These are phyloP conservation scores for Stenoptilia bipunctidactyla DNA, from an alignment of 2,888 invertebrate genomes.

Conservation along the genomic window DNA sequence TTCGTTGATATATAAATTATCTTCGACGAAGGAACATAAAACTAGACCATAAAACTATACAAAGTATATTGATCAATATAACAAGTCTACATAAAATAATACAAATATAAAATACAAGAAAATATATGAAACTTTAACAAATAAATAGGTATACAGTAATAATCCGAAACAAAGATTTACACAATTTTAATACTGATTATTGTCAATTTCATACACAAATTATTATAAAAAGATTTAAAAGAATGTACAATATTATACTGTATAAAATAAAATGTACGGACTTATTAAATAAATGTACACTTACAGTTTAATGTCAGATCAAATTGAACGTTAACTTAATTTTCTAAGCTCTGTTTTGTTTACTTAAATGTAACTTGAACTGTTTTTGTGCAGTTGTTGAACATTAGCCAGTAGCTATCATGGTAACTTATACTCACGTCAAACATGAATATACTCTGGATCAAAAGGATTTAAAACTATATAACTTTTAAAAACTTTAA, in stretches of 20 bases:
- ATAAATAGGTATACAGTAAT: constrained; percentile 48
- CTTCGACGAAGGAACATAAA: constrained; percentile 27
- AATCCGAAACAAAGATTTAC: constrained; percentile 52
- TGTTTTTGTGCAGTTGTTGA: constrained; percentile 35
- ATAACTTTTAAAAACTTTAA: too few species aligned
- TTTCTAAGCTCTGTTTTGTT: constrained; percentile 19
- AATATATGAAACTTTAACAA: constrained; percentile 47
- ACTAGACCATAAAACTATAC: constrained; percentile 41
- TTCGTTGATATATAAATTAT: constrained; percentile 51
- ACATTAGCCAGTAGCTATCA: constrained; percentile 5
- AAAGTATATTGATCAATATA: constrained; percentile 36
- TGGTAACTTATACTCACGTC: too few species aligned
- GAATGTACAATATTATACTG: too few species aligned
- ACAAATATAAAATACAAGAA: constrained; percentile 54
- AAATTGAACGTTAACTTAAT: constrained; percentile 16
- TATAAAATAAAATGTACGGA: constrained; percentile 15
- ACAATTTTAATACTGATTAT: constrained; percentile 66
- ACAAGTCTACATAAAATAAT: constrained; percentile 48
- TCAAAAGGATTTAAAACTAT: too few species aligned
- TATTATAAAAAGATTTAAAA: constrained; percentile 31
- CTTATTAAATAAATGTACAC: constrained; percentile 14
- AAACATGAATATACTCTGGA: too few species aligned
- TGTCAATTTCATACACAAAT: constrained; percentile 52
- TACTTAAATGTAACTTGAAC: constrained; percentile 28
- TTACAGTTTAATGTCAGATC: constrained; percentile 27